phyloP scores from a whole-genome alignment of 1,140 invertebrate genomes.

The Papilio machaon region DNA sequence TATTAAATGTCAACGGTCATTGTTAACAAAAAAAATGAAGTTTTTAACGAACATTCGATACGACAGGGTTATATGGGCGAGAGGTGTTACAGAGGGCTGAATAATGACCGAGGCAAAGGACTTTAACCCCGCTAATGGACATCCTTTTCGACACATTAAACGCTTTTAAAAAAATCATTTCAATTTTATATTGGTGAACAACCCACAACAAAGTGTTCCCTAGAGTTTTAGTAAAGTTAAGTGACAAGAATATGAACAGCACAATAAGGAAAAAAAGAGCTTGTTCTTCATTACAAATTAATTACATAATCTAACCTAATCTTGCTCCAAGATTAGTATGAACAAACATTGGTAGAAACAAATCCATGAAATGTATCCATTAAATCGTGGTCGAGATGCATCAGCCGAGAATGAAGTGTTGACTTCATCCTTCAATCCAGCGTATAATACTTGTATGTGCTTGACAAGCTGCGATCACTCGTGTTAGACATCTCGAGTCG shows the following conservation, averaged over 20 bases:
- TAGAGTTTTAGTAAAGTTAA: no score
- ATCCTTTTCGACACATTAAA: constrained; percentile 37
- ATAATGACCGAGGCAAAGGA: constrained; percentile 32
- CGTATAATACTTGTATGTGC: constrained; percentile 50
- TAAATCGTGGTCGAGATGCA: constrained; percentile 29
- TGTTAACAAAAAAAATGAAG: constrained; percentile 18
- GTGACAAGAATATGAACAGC: no score
- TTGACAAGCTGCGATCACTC: constrained; percentile 64
- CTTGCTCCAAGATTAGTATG: neutral
- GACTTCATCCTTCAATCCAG: constrained; percentile 43
- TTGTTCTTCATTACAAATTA: no score
- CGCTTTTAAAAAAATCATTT: constrained; percentile 26
- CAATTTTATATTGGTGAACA: neutral
- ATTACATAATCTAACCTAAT: neutral
- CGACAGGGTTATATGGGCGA: constrained; percentile 31
- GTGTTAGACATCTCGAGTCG: constrained; percentile 60
- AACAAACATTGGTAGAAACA: neutral
- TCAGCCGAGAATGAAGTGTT: constrained; percentile 46
- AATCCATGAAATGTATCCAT: neutral
- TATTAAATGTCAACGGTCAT: neutral
- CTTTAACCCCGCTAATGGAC: constrained; percentile 37
- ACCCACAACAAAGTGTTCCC: neutral
- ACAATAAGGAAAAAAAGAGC: no score
- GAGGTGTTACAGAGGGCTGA: constrained; percentile 33
- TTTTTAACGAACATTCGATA: constrained; percentile 39